These are phyloP conservation scores for Turnix velox DNA, from an alignment of 2,113 vertebrate genomes.

Conservation along the genomic window DNA sequence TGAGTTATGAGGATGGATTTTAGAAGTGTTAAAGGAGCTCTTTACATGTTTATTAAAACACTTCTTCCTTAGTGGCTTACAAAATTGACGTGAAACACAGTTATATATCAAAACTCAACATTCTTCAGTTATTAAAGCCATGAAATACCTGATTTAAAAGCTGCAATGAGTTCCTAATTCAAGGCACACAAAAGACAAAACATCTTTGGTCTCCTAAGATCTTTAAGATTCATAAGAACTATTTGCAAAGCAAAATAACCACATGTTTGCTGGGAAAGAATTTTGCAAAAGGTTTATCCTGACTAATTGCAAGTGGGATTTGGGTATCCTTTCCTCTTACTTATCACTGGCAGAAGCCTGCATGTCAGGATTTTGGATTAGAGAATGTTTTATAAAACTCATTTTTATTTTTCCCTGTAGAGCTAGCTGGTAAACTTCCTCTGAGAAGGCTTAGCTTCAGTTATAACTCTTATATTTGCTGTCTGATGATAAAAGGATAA, in stretches of 20 bases:
- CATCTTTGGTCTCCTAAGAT: neutral
- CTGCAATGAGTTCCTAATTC: neutral
- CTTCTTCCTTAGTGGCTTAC: neutral
- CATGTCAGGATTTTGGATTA: neutral
- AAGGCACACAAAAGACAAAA: neutral
- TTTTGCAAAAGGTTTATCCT: neutral
- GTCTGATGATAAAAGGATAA: neutral
- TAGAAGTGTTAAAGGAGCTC: neutral
- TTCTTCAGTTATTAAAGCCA: neutral
- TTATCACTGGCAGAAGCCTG: neutral
- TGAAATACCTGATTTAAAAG: neutral
- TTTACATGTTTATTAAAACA: neutral
- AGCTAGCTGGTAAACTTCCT: neutral
- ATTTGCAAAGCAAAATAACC: neutral
- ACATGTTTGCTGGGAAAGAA: neutral
- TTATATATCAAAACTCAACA: neutral
- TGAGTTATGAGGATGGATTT: neutral
- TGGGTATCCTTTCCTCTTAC: neutral
- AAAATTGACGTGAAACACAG: neutral
- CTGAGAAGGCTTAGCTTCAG: neutral
- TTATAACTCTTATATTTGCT: neutral
- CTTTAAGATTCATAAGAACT: neutral
- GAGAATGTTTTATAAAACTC: neutral
- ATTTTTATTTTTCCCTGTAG: neutral
- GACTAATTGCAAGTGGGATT: neutral